Evolutionary conservation across 2,797 vertebrate genomes (phyloP).

Genomic region (Acanthurus lineatus): DNA sequence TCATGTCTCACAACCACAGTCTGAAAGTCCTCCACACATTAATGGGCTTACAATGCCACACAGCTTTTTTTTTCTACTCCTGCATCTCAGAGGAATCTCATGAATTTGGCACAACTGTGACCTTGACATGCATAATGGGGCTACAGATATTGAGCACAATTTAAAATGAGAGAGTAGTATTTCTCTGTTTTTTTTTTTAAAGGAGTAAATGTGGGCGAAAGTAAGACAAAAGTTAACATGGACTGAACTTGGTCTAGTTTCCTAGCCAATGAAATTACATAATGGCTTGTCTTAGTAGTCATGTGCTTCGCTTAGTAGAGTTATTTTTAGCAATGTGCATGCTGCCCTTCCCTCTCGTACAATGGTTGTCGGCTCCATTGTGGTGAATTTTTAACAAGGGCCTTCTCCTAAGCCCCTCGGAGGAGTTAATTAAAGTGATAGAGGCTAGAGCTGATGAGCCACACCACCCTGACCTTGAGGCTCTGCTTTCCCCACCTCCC

Average conservation of each 20-base stretch:
- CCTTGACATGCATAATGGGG: constrained; percentile 38
- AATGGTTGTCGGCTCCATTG: constrained; percentile 82
- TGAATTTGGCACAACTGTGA: constrained; percentile 40
- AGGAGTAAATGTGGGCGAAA: constrained; percentile 21
- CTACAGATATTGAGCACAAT: constrained; percentile 27
- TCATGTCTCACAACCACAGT: constrained; percentile 54
- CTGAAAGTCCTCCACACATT: constrained; percentile 55
- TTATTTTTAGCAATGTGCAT: constrained; percentile 82
- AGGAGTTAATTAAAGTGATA: constrained; percentile 92
- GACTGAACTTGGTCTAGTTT: constrained; percentile 68
- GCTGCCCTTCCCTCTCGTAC: constrained; percentile 79
- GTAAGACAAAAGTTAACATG: constrained; percentile 48
- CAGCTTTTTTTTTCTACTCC: constrained; percentile 23
- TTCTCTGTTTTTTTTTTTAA: constrained; percentile 9
- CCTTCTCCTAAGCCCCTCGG: constrained; percentile 86
- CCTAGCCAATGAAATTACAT: constrained; percentile 74
- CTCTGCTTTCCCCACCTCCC: constrained; percentile 79
- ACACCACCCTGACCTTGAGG: constrained; percentile 87
- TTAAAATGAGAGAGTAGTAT: constrained; percentile 19
- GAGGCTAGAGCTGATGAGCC: constrained; percentile 88
- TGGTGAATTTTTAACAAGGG: constrained; percentile 87
- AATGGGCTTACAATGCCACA: constrained; percentile 35
- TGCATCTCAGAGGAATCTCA: constrained; percentile 41
- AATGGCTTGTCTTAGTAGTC: constrained; percentile 76
- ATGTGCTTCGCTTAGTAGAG: constrained; percentile 69